These are phyloP conservation scores for Microctenopoma lineatum DNA, from an alignment of 2,797 vertebrate genomes.

Conservation along the genomic window DNA sequence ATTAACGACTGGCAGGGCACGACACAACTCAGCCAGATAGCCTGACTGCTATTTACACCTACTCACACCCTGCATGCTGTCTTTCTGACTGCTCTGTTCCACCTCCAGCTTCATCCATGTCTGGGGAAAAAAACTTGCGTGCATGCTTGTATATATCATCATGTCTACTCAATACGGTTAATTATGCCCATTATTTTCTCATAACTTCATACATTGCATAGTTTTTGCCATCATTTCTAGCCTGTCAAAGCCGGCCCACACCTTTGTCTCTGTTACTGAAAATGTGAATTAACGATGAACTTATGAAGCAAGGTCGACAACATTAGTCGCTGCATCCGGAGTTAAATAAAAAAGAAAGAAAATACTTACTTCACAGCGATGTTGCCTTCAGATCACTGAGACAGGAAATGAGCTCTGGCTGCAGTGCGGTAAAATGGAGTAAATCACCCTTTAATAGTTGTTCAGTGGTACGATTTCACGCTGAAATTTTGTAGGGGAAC, in stretches of 20 bases:
- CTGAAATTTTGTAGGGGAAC: not conserved
- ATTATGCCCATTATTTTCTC: slow-evolving; percentile 27
- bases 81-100: slow-evolving; percentile 48
- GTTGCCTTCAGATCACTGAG: not conserved
- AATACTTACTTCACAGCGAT: not conserved
- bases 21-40: slow-evolving; percentile 56
- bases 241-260: slow-evolving; percentile 28
- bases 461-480: not conserved
- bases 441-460: not conserved
- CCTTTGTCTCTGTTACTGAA: not conserved
- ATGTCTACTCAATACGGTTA: slow-evolving; percentile 33
- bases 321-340: not conserved
- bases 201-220: slow-evolving; percentile 28
- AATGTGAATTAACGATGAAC: not conserved
- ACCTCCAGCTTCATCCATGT: slow-evolving; percentile 31
- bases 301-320: no score
- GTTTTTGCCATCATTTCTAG: slow-evolving; percentile 6
- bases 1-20: slow-evolving; percentile 53
- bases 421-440: not conserved
- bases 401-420: not conserved
- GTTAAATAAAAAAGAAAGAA: not conserved
- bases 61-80: slow-evolving; percentile 39
- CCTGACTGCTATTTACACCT: slow-evolving; percentile 51
- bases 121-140: slow-evolving; percentile 31
- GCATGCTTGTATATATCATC: slow-evolving; percentile 34